These are phyloP conservation scores for Megaceryle alcyon DNA, from an alignment of 2,797 vertebrate genomes.

Conservation along the genomic window DNA sequence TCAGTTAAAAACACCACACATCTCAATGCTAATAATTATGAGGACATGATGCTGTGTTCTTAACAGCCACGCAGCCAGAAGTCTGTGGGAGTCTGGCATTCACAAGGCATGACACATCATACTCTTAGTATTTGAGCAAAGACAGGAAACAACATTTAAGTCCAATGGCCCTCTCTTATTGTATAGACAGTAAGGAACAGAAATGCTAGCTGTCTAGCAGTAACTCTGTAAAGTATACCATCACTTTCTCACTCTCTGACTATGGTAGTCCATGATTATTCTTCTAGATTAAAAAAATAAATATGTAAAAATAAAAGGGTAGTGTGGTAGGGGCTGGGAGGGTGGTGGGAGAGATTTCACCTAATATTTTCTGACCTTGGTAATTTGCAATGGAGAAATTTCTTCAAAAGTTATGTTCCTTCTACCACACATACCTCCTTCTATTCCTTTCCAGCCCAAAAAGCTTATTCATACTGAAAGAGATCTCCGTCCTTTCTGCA, in stretches of 20 bases:
- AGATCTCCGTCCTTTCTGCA: background rate
- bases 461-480: background rate
- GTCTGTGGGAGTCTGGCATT: constrained; percentile 47
- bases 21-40: constrained; percentile 7
- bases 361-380: background rate
- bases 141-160: background rate
- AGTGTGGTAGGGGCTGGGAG: background rate
- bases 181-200: background rate
- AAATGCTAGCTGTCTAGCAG: background rate
- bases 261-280: background rate
- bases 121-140: background rate
- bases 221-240: background rate
- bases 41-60: constrained; percentile 16
- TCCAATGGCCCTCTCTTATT: background rate
- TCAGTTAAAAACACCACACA: background rate
- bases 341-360: background rate
- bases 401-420: background rate
- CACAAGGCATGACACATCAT: constrained; percentile 15
- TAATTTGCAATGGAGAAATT: background rate
- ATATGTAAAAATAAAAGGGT: background rate
- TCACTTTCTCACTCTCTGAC: background rate
- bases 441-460: background rate
- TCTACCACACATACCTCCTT: background rate
- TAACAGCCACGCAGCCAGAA: constrained; percentile 29
- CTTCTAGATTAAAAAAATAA: background rate